A percentile compares a stretch with the other conserved stretches of the same genome.
These are phyloP conservation scores for Balaeniceps rex DNA, from an alignment of 2,113 vertebrate species.

Conservation along the genomic window DNA sequence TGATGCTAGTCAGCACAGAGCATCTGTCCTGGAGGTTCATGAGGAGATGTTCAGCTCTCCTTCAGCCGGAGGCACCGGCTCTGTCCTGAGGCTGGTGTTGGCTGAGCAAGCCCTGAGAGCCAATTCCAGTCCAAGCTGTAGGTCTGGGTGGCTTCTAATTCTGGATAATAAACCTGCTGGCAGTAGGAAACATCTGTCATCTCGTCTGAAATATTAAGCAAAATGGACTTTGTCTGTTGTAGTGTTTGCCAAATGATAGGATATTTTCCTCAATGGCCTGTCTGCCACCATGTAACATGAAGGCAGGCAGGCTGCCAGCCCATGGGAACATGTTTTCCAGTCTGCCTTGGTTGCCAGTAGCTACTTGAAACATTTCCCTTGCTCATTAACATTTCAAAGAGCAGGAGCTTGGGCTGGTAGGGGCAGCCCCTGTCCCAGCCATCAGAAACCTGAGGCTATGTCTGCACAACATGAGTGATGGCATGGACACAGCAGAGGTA, in stretches of 20 bases:
- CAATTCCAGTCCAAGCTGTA: neutral
- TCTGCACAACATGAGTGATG: neutral
- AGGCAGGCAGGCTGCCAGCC: slow-evolving; percentile 22
- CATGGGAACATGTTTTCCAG: neutral
- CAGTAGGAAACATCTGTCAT: neutral
- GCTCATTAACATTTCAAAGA: neutral
- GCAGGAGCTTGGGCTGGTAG: neutral
- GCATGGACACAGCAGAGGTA: neutral
- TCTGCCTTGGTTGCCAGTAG: neutral
- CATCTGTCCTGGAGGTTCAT: neutral
- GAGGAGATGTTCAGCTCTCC: neutral
- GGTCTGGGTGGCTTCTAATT: slow-evolving; percentile 1
- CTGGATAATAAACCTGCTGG: slow-evolving; percentile 1
- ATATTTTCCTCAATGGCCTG: slow-evolving; percentile 7
- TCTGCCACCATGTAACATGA: neutral
- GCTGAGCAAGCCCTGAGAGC: neutral
- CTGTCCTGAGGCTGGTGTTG: neutral
- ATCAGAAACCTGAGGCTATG: neutral
- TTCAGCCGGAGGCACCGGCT: neutral
- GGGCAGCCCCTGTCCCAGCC: neutral
- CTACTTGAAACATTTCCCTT: neutral
- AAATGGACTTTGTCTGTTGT: neutral
- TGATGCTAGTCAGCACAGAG: neutral
- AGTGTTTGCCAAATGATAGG: neutral
- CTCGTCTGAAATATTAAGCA: neutral